A percentile compares a stretch with the other conserved stretches of the same genome.
Conservation (phyloP, 2,113 vertebrate genomes). For the Natator depressus region DNA sequence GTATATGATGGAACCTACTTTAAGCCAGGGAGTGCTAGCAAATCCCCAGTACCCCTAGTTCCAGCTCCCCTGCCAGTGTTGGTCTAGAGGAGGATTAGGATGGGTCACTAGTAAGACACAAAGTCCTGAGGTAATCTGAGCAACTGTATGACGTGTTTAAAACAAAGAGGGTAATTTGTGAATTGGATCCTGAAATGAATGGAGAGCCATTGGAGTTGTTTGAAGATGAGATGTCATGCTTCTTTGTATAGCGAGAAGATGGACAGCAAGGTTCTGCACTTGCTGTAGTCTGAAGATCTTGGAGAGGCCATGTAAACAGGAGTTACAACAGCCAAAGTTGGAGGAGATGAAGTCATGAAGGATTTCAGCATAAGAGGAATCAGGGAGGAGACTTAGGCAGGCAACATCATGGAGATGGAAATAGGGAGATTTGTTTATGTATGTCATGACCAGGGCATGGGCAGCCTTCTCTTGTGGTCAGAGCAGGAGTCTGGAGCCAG, state of each 20-base stretch:
- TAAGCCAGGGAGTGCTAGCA: no score
- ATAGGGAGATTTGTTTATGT: not conserved
- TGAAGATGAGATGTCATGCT: not conserved
- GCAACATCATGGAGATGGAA: not conserved
- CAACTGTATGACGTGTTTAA: slow-evolving; percentile 1
- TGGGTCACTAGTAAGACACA: not conserved
- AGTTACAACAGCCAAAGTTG: not conserved
- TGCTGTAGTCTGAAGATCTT: not conserved
- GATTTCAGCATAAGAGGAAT: not conserved
- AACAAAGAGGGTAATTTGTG: slow-evolving; percentile 21
- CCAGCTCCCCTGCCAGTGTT: not conserved
- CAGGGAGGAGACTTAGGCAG: not conserved
- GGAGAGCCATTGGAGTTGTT: not conserved
- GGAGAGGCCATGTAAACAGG: not conserved
- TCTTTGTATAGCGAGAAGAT: not conserved
- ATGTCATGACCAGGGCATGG: not conserved
- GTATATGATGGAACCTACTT: no score
- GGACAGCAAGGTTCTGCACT: not conserved
- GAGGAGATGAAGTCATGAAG: not conserved
- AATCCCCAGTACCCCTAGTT: no score
- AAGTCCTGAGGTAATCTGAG: not conserved
- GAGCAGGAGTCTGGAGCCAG: not conserved
- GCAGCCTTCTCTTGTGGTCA: not conserved
- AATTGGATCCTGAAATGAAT: slow-evolving; percentile 30
- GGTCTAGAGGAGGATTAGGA: not conserved